phyloP scores from a whole-genome alignment of 2,888 invertebrate genomes.

The Tiliacea citrago region DNA sequence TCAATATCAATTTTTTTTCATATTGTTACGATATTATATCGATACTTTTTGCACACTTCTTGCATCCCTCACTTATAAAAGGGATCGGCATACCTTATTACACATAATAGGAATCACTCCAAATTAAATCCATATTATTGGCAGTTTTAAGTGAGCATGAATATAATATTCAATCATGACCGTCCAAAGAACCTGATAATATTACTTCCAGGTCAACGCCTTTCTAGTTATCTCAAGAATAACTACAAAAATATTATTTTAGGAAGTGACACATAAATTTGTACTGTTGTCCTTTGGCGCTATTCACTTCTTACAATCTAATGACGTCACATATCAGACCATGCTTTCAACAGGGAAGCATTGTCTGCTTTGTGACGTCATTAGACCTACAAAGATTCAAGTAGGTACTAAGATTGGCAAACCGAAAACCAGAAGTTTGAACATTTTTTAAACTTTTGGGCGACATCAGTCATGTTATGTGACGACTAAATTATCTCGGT shows the following conservation, averaged over 20 bases:
- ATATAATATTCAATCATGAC: not conserved
- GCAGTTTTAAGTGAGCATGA: not conserved
- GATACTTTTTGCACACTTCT: no score
- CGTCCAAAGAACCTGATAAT: constrained; percentile 7
- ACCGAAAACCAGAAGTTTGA: constrained; percentile 14
- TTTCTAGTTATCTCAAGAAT: constrained; percentile 44
- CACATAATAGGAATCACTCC: not conserved
- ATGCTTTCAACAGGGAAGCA: not conserved
- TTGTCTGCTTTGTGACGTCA: no score
- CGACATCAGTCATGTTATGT: constrained; percentile 11
- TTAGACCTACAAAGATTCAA: not conserved
- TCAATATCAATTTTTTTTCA: no score
- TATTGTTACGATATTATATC: no score
- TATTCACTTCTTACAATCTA: not conserved
- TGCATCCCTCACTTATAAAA: no score
- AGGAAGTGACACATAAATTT: constrained; percentile 24
- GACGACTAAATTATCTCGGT: constrained; percentile 37
- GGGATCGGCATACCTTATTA: not conserved
- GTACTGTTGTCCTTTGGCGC: constrained; percentile 9
- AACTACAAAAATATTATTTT: constrained; percentile 31
- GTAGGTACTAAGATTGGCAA: not conserved
- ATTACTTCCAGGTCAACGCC: constrained; percentile 13
- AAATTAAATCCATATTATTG: not conserved
- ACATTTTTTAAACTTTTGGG: constrained; percentile 23
- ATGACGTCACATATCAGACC: constrained; percentile 20